Evolutionary conservation across 2,888 invertebrate genomes (phyloP).

Genomic region (Tuta absoluta): DNA sequence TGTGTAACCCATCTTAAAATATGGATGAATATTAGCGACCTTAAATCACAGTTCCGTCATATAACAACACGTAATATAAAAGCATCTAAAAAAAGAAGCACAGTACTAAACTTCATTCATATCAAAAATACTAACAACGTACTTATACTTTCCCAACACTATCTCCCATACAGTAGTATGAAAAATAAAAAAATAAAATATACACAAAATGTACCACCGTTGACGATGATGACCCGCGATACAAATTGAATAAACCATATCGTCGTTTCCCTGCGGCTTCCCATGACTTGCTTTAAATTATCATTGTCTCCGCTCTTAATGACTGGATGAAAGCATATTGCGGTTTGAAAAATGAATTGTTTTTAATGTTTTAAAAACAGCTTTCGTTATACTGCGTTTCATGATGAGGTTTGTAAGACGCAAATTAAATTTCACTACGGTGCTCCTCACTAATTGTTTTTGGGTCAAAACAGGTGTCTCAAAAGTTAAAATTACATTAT

Average conservation of each 20-base stretch:
- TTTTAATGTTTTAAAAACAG: background rate
- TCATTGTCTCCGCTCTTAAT: conserved; percentile 38
- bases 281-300: conserved; percentile 46
- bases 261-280: conserved; percentile 56
- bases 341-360: conserved; percentile 1
- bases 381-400: background rate
- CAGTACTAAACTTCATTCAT: background rate
- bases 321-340: conserved; percentile 35
- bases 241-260: conserved; percentile 69
- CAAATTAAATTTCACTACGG: no score
- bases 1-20: no score
- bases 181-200: conserved; percentile 22
- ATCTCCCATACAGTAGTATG: background rate
- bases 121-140: background rate
- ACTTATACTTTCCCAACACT: background rate
- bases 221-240: conserved; percentile 48
- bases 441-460: no score
- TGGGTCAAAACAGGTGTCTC: background rate
- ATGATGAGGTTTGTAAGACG: background rate
- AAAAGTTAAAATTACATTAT: conserved; percentile 23
- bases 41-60: no score
- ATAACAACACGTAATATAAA: no score
- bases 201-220: conserved; percentile 17
- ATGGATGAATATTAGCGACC: no score
- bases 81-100: no score